Evolutionary conservation across 2,113 vertebrate genomes (phyloP).

Genomic region (Panurus biarmicus): DNA sequence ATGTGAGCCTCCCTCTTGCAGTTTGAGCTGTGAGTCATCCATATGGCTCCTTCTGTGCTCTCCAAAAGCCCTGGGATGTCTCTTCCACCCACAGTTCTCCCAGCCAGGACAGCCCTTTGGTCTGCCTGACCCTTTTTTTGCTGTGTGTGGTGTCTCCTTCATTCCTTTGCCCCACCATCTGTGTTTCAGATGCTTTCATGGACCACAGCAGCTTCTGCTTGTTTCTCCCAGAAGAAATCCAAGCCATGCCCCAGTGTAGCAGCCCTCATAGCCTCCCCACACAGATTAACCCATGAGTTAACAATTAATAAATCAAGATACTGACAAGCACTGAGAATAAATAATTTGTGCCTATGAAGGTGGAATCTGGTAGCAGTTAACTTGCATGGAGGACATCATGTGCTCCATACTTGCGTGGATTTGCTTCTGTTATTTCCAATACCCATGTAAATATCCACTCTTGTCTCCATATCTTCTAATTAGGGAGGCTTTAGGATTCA

Average conservation of each 20-base stretch:
- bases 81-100: not conserved
- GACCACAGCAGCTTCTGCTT: not conserved
- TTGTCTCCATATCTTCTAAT: not conserved
- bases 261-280: not conserved
- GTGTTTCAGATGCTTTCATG: not conserved
- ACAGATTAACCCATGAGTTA: not conserved
- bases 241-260: not conserved
- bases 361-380: not conserved
- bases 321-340: not conserved
- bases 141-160: not conserved
- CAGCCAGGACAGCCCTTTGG: not conserved
- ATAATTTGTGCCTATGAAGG: not conserved
- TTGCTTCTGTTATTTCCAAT: not conserved
- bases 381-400: not conserved
- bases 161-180: not conserved
- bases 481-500: not conserved
- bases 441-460: not conserved
- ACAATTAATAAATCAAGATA: not conserved
- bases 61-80: not conserved
- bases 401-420: not conserved
- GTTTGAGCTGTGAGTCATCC: not conserved
- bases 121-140: not conserved
- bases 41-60: not conserved
- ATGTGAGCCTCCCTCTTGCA: fast-evolving
- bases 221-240: not conserved